Evolutionary conservation across 2,888 invertebrate species (phyloP).

Genomic region (Blastobasis lacticolella): DNA sequence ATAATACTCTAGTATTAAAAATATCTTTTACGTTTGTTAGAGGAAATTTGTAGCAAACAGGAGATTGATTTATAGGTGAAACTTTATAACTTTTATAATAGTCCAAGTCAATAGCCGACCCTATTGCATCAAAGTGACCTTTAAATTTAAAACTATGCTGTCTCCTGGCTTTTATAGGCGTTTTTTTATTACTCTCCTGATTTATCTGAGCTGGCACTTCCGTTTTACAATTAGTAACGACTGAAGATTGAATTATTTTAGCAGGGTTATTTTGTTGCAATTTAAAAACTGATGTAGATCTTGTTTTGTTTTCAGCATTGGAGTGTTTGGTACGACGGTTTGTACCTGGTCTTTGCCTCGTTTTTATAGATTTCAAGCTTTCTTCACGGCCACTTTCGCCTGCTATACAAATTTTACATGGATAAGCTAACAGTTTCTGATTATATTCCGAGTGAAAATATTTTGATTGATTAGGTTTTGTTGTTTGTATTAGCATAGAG

Average conservation of each 20-base stretch:
- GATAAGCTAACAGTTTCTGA: too few relatives aligned
- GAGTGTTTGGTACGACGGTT: constrained; percentile 12
- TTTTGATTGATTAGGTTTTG: too few relatives aligned
- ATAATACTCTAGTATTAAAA: neutral
- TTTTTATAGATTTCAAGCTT: constrained; percentile 12
- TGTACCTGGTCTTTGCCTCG: constrained; percentile 12
- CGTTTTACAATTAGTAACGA: constrained; percentile 10
- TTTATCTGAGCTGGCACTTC: constrained; percentile 9
- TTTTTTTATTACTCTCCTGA: constrained; percentile 2
- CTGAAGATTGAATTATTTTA: constrained; percentile 24
- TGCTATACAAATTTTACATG: too few relatives aligned
- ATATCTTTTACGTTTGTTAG: neutral
- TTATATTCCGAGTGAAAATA: too few relatives aligned
- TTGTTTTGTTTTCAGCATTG: constrained; percentile 18
- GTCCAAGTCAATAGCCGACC: constrained; percentile 18
- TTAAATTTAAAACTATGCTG: constrained; percentile 4
- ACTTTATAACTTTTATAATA: constrained; percentile 15
- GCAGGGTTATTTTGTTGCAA: constrained; percentile 14
- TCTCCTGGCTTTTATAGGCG: constrained; percentile 3
- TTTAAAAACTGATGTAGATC: constrained; percentile 24
- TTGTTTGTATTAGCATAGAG: too few relatives aligned
- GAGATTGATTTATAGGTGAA: neutral
- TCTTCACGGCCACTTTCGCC: too few relatives aligned
- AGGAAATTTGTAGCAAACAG: neutral
- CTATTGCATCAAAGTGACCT: constrained; percentile 14